Base-by-base conservation (phyloP, 2,797 vertebrate genomes). In the Hapalemur alaotrensis region DNA sequence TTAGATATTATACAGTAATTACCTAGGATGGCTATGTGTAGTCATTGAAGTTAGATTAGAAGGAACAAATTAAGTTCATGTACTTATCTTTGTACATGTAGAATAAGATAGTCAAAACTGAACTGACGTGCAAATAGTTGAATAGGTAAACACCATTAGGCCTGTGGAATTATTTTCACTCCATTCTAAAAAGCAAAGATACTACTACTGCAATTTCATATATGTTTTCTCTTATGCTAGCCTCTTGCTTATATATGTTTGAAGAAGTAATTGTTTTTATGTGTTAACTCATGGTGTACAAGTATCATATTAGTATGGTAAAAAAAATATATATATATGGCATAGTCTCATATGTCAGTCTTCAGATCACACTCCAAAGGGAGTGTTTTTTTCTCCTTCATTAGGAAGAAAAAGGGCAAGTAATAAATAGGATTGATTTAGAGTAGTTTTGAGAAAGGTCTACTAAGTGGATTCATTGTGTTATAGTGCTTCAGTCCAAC, bases 51-150 rank as follows among this genome's bases (percentile, higher is more conserved):
- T 95, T 87, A 73, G 46, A 59, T 43, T 70, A 69, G 67, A 96
- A 96, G 38, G 73, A 83, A 25, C 38, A 96, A 94, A 79, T 83
- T 84, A 76, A 90, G 90, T 96, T 85, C 38, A n/a, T 70, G 22
- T 91, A 70, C 48, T 95, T 69, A 52, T 13, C 4, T 91, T 93
- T 92, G 23, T 82, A 86, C n/a, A n/a, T n/a, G 65, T 57, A 82
- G 76, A 90, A 82, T 69, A 79, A 94, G 22, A 13, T 83, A 85
- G 85, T 76, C 48, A 52, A 83, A 75, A 82, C 17, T 82, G 35
- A 84, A 86, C 79, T 81, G 67, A 30, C 54, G 76, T 87, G 59
- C 70, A 93, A 38, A 52, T 90, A 91, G 25, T 93, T 89, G 75
- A 95, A 57, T 70, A 91, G 82, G 4, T 93, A 89, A 91, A 69